These are phyloP conservation scores for Anoplius nigerrimus DNA, from an alignment of 2,888 invertebrate species.

Conservation along the genomic window DNA sequence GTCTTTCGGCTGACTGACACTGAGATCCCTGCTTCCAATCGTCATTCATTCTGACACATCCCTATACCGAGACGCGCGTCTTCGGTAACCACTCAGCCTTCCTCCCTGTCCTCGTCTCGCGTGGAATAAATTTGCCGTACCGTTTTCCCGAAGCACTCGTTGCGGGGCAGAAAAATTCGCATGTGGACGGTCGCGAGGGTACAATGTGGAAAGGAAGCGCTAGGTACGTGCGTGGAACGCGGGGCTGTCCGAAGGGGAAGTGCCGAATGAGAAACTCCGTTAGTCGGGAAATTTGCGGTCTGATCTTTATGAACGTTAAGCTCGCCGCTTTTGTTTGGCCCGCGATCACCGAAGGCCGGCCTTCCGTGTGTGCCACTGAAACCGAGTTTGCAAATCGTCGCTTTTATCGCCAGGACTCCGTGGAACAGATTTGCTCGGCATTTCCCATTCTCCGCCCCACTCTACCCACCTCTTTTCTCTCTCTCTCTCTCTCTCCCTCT, in stretches of 20 bases:
- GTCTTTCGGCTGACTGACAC: too few species aligned
- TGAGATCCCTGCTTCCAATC: too few species aligned
- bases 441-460: conserved; percentile 32
- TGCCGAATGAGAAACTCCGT: background rate
- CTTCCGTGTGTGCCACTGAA: conserved; percentile 29
- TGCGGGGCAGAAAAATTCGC: too few species aligned
- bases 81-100: background rate
- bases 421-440: conserved; percentile 51
- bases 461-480: too few species aligned
- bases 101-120: too few species aligned
- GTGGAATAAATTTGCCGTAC: too few species aligned
- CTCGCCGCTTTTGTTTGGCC: conserved; percentile 40
- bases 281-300: conserved; percentile 39
- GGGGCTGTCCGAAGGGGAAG: conserved; percentile 5
- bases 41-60: too few species aligned
- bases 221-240: background rate
- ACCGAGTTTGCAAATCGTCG: conserved; percentile 57
- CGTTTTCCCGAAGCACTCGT: too few species aligned
- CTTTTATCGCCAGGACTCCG: conserved; percentile 50
- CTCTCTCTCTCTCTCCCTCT: too few species aligned
- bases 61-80: too few species aligned
- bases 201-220: too few species aligned
- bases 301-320: conserved; percentile 44
- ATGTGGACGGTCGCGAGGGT: too few species aligned
- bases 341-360: conserved; percentile 21